Percentiles rank a stretch among this genome's conserved stretches.
phyloP scores from a whole-genome alignment of 2,888 invertebrate species.

The Synergus umbraculus region DNA sequence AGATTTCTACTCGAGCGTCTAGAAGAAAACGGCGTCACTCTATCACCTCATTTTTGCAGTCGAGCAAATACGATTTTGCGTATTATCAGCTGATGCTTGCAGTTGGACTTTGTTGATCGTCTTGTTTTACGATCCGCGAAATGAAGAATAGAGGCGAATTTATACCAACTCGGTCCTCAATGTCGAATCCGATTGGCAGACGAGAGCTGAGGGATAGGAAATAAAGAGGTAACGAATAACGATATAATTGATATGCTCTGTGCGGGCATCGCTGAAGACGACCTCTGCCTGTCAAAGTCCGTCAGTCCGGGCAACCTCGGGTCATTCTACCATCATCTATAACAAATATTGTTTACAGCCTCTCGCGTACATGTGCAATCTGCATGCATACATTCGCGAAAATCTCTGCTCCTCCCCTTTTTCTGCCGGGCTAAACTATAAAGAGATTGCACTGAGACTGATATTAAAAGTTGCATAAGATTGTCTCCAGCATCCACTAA shows the following conservation, averaged over 20 bases:
- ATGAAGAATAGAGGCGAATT: slow-evolving; percentile 10
- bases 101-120: slow-evolving; percentile 4
- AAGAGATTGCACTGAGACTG: slow-evolving; percentile 22
- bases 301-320: slow-evolving; percentile 59
- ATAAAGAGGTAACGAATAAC: slow-evolving; percentile 49
- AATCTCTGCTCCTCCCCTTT: background rate
- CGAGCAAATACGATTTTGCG: background rate
- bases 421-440: background rate
- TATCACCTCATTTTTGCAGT: background rate
- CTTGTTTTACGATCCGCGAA: background rate
- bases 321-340: slow-evolving; percentile 59
- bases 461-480: slow-evolving; percentile 13
- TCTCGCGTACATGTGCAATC: slow-evolving; percentile 33
- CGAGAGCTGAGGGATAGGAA: background rate
- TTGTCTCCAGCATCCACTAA: background rate
- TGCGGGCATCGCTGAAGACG: slow-evolving; percentile 66
- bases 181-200: slow-evolving; percentile 4
- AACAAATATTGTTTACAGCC: slow-evolving; percentile 36
- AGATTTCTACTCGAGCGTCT: slow-evolving; percentile 5
- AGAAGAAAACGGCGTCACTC: background rate
- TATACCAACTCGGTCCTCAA: background rate
- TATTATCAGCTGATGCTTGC: background rate
- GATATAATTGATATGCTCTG: slow-evolving; percentile 58
- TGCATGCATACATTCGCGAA: slow-evolving; percentile 6
- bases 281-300: slow-evolving; percentile 74